Percentiles rank a stretch among this genome's conserved stretches.
Conservation (phyloP, 2,797 vertebrate genomes). For the Delichon dasypus region DNA sequence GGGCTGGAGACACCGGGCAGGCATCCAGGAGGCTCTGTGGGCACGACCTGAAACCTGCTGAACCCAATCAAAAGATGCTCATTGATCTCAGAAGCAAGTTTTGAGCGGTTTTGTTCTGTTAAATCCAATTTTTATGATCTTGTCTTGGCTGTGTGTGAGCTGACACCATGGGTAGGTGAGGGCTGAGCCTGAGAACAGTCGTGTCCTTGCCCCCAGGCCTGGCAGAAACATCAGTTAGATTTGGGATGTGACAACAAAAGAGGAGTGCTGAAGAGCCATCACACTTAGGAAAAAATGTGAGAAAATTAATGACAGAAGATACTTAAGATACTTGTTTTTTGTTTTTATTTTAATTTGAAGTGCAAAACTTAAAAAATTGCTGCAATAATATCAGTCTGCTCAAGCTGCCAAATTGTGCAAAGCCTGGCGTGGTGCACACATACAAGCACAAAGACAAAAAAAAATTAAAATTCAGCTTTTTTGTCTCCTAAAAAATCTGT, state of each 20-base stretch:
- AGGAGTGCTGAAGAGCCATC: conserved; percentile 11
- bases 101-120: not conserved
- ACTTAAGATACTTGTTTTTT: not conserved
- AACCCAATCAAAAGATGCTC: not conserved
- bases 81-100: not conserved
- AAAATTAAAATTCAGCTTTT: not conserved
- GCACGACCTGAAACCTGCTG: not conserved
- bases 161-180: not conserved
- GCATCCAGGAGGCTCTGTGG: not conserved
- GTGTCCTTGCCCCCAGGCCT: not conserved
- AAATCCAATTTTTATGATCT: not conserved
- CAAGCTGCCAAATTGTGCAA: not conserved
- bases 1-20: not conserved
- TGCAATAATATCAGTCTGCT: not conserved
- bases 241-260: conserved; percentile 27
- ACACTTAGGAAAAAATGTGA: not conserved
- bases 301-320: conserved; percentile 43
- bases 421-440: not conserved
- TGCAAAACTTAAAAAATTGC: not conserved
- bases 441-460: not conserved
- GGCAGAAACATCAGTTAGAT: not conserved
- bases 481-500: not conserved
- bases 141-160: not conserved
- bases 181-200: not conserved
- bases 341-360: not conserved